phyloP scores from a whole-genome alignment of 1,140 invertebrate genomes.

The Akabosia matsudoensis region DNA sequence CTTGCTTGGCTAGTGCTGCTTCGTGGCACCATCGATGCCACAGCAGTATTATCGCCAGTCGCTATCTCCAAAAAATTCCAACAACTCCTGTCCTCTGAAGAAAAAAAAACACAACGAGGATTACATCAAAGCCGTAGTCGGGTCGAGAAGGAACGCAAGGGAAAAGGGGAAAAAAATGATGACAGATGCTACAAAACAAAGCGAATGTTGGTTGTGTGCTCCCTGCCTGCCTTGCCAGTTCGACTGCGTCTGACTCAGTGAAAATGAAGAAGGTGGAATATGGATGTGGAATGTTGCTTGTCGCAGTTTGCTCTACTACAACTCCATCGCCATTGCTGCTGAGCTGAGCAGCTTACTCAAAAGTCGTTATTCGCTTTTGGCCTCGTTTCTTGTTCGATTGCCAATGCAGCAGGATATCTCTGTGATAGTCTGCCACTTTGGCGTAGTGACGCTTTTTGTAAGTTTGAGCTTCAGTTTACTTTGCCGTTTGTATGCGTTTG shows the following conservation, averaged over 20 bases:
- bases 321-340: neutral
- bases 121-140: neutral
- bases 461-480: too few relatives aligned
- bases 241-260: neutral
- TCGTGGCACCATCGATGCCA: neutral
- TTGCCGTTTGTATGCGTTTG: too few relatives aligned
- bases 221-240: neutral
- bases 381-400: neutral
- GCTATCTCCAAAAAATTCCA: neutral
- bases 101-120: neutral
- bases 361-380: neutral
- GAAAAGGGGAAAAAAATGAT: conserved; percentile 2
- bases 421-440: too few relatives aligned
- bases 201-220: neutral
- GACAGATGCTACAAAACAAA: neutral
- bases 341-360: neutral
- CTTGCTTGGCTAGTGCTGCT: too few relatives aligned
- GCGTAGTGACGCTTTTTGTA: too few relatives aligned
- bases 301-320: too few relatives aligned
- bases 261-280: neutral
- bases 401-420: neutral
- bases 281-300: too few relatives aligned
- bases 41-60: neutral
- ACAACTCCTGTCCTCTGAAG: neutral
- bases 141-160: too few relatives aligned